phyloP scores from a whole-genome alignment of 2,797 vertebrate genomes.

The Cercopithecus neglectus region DNA sequence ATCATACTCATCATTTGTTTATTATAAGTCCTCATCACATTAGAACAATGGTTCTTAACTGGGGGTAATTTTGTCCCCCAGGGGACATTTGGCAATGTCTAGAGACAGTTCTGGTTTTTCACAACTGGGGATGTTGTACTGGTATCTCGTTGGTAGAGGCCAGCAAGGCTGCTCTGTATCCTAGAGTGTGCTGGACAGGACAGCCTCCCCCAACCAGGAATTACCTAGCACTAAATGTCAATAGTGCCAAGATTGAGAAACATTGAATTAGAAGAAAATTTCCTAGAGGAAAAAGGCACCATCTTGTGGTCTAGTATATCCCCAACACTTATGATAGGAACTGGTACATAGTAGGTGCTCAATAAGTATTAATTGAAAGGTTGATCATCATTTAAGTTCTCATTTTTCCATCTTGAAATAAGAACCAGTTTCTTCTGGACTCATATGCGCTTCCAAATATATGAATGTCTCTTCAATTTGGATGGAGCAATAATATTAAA shows the following conservation, averaged over 20 bases:
- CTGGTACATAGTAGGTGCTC: not conserved
- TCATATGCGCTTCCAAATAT: not conserved
- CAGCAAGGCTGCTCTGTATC: not conserved
- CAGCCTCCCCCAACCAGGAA: not conserved
- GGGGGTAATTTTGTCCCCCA: not conserved
- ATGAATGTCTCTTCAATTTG: not conserved
- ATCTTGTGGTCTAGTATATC: not conserved
- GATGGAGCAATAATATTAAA: not conserved
- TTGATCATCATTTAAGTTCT: not conserved
- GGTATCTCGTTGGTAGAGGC: not conserved
- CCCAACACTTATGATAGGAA: not conserved
- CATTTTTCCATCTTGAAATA: conserved; percentile 4
- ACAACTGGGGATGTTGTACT: not conserved
- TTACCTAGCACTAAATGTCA: not conserved
- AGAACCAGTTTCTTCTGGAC: not conserved
- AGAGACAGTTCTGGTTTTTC: not conserved
- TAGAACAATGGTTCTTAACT: not conserved
- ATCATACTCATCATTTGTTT: not conserved
- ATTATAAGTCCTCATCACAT: not conserved
- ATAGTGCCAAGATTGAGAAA: not conserved
- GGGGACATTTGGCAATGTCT: not conserved
- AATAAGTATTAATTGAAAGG: not conserved
- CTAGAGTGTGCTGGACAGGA: not conserved
- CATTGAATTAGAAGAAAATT: not conserved
- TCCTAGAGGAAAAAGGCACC: not conserved